Base-by-base conservation (phyloP, 2,888 invertebrate species). In the Hedychridium roseum region DNA sequence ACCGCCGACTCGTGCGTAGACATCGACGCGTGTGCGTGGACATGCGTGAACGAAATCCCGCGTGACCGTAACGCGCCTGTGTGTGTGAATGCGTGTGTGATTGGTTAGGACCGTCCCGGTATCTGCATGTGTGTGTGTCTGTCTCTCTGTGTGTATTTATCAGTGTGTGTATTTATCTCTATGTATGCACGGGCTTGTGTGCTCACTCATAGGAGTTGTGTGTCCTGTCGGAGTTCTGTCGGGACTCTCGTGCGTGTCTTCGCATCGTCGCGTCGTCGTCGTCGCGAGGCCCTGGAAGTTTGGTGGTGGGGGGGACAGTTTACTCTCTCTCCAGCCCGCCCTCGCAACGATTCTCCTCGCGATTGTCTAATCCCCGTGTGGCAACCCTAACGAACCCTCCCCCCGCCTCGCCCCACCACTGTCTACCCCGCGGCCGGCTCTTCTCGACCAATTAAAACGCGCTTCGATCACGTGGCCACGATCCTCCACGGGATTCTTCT, bases 381-480 rank as follows among this genome's bases (percentile, higher is more conserved):
- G 67, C 68, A 70, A 68, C 71, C 67, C 66, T 63, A 68, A 62
- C 66, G 54, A 60, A 57, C 39, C 39, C 49, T 43, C 42, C 46
- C 53, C 49, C 37, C 42, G 57, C 42, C 37, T 39, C 49, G 38
- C 48, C 32, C 53, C 56, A 53, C 57, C 63, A 54, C 57, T 52
- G 60, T 54, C 57, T n/a, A 36, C 26, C 3, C 28, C 49, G 47
- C 42, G 39, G 46, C 47, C 49, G 50, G 43, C 57, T 36, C 60
- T n/a, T 60, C 67, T 67, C 71, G 68, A 68, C 78, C 78, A 78
- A 78, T 78, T 78, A 78, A 78, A 78, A 77, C 67, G 68, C 71
- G 57, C 72, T 67, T 50, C 65, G 34, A 11, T 34, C 34, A 34
- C 11, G 34, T 34, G 34, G 18, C 17, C 16, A 9, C 16, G 9